phyloP scores from a whole-genome alignment of 2,888 invertebrate species.

The Drosophila nr. perissopoda region DNA sequence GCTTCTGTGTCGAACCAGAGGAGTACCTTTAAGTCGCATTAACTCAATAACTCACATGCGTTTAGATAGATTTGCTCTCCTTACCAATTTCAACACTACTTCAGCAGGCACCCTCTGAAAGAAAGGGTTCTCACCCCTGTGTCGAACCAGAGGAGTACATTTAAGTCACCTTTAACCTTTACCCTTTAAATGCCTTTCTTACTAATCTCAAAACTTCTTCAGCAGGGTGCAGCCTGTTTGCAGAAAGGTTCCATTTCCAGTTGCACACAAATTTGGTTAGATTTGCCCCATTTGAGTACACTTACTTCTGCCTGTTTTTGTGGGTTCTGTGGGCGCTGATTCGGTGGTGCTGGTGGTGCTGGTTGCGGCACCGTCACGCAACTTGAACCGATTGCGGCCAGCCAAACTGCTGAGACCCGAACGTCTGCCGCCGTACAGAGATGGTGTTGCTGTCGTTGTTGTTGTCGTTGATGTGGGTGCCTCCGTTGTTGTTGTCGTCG shows the following conservation, averaged over 20 bases:
- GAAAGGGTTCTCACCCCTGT: background rate
- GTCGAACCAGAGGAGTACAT: background rate
- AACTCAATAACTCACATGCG: too few relatives aligned
- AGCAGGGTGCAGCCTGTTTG: background rate
- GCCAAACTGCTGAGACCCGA: constrained; percentile 70
- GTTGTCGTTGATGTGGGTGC: constrained; percentile 85
- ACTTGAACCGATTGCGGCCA: constrained; percentile 84
- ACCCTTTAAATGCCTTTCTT: background rate
- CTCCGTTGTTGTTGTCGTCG: constrained; percentile 83
- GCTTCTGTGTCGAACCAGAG: too few relatives aligned
- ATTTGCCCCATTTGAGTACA: constrained; percentile 4
- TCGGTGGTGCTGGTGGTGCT: constrained; percentile 86
- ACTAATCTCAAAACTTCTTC: background rate
- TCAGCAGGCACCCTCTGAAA: too few relatives aligned
- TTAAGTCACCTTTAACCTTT: background rate
- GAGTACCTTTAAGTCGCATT: too few relatives aligned
- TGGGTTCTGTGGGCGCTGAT: constrained; percentile 81
- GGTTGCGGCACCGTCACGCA: constrained; percentile 78
- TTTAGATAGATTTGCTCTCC: too few relatives aligned
- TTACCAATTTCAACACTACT: too few relatives aligned
- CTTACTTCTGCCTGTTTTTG: constrained; percentile 82
- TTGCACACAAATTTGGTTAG: background rate
- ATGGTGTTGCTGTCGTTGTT: constrained; percentile 78
- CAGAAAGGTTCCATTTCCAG: background rate
- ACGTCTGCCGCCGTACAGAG: constrained; percentile 78